Evolutionary conservation across 2,113 vertebrate genomes (phyloP).

Genomic region (Calyptomena viridis): DNA sequence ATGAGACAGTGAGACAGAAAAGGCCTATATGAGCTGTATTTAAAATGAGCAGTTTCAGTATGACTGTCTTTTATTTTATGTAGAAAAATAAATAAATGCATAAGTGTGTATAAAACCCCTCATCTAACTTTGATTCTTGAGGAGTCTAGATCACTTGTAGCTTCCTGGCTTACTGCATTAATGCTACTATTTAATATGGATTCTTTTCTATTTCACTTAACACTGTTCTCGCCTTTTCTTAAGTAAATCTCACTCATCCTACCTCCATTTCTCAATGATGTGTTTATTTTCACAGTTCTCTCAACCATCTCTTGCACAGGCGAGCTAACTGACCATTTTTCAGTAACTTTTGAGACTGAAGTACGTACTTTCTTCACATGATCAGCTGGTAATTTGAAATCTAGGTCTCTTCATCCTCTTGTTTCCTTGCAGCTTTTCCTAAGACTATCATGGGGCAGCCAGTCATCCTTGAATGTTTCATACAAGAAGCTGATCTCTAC

Average conservation of each 20-base stretch:
- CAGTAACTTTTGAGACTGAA: conserved; percentile 31
- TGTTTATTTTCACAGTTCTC: conserved; percentile 59
- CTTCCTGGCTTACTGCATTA: conserved; percentile 17
- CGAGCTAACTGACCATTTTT: conserved; percentile 54
- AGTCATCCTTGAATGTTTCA: background rate
- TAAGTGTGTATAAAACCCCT: background rate
- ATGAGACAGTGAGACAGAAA: background rate
- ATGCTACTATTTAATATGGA: conserved; percentile 34
- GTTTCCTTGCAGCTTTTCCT: conserved; percentile 3
- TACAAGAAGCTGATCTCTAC: background rate
- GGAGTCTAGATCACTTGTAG: background rate
- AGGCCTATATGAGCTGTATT: background rate
- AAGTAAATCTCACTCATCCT: conserved; percentile 64
- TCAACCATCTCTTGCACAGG: conserved; percentile 31
- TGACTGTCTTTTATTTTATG: background rate
- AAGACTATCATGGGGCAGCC: background rate
- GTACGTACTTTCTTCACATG: conserved; percentile 11
- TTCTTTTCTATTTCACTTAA: conserved; percentile 18
- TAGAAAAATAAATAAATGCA: background rate
- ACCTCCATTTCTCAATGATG: conserved; percentile 54
- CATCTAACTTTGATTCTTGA: background rate
- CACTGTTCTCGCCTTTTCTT: conserved; percentile 60
- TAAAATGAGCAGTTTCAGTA: background rate
- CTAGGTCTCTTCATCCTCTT: conserved; percentile 17
- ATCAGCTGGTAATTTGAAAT: conserved; percentile 36